Evolutionary conservation across 2,113 vertebrate genomes (phyloP).

Genomic region (Entosphenus tridentatus): DNA sequence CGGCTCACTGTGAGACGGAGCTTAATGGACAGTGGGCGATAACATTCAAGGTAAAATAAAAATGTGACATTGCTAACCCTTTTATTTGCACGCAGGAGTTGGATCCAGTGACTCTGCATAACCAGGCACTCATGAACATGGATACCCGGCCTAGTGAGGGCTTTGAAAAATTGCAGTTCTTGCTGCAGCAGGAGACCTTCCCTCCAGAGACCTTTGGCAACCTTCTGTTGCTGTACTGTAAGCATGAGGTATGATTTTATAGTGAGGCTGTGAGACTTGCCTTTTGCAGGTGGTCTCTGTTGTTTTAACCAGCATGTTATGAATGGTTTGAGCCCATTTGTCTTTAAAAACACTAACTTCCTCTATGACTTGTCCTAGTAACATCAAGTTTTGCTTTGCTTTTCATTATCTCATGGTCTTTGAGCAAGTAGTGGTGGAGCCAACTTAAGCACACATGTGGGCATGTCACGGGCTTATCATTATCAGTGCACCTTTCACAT

Average conservation of each 20-base stretch:
- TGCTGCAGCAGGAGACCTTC: conserved; percentile 67
- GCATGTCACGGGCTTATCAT: no score
- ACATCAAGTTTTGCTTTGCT: background rate
- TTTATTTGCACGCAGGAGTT: conserved; percentile 26
- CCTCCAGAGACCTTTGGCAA: conserved; percentile 79
- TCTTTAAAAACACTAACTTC: background rate
- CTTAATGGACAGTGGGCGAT: no score
- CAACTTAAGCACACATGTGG: no score
- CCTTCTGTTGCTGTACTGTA: conserved; percentile 68
- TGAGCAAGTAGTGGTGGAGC: background rate
- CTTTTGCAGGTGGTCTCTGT: background rate
- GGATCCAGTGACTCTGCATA: conserved; percentile 75
- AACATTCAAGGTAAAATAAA: no score
- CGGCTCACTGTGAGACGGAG: no score
- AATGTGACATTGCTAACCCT: no score
- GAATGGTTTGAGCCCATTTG: background rate
- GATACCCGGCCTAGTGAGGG: conserved; percentile 58
- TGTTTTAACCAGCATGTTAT: background rate
- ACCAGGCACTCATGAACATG: conserved; percentile 86
- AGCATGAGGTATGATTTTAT: conserved; percentile 28
- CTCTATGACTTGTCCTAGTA: background rate
- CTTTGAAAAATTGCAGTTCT: conserved; percentile 74
- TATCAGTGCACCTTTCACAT: no score
- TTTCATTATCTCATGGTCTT: background rate
- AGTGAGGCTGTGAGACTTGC: background rate